Evolutionary conservation across 2,113 vertebrate genomes (phyloP).

Genomic region (Rutilus rutilus): DNA sequence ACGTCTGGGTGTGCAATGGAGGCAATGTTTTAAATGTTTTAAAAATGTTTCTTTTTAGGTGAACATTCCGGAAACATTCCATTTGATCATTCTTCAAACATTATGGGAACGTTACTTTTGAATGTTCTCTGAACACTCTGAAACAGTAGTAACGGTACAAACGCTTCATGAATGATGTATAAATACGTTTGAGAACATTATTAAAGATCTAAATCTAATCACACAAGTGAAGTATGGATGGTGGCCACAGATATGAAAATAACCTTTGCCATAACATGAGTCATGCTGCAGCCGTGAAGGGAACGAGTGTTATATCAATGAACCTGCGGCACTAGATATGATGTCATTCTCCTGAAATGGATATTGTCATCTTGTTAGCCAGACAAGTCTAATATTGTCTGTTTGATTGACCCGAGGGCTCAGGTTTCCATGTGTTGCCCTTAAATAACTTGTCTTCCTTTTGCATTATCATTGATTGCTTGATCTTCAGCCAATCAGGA

Average conservation of each 20-base stretch:
- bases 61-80: no score
- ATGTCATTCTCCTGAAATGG: conserved; percentile 53
- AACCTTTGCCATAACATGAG: conserved; percentile 54
- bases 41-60: no score
- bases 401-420: conserved; percentile 46
- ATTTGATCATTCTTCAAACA: no score
- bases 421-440: conserved; percentile 41
- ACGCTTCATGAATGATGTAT: no score
- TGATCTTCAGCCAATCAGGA: conserved; percentile 38
- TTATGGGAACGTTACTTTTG: no score
- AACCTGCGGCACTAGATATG: conserved; percentile 48
- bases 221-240: background rate
- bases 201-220: background rate
- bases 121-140: no score
- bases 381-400: conserved; percentile 51
- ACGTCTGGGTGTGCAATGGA: background rate
- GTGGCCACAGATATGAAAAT: conserved; percentile 43
- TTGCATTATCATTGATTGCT: conserved; percentile 31
- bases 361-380: conserved; percentile 50
- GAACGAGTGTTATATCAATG: conserved; percentile 43
- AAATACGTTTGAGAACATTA: no score
- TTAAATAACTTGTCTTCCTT: conserved; percentile 48
- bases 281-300: conserved; percentile 51
- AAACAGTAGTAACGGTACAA: no score
- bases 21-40: background rate